These are phyloP conservation scores for Oncopodura yosiiana DNA, from an alignment of 1,140 invertebrate genomes.

Conservation along the genomic window DNA sequence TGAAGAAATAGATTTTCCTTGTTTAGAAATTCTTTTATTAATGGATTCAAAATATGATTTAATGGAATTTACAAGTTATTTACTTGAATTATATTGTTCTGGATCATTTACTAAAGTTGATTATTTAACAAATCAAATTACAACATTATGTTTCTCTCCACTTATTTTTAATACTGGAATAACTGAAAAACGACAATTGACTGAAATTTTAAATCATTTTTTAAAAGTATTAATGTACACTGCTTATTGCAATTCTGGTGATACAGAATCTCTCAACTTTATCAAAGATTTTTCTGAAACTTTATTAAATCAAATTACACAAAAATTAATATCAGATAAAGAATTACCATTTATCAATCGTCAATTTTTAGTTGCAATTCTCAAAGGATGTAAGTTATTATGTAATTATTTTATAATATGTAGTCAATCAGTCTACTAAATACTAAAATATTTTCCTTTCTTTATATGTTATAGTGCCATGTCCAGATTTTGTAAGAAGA, in stretches of 20 bases:
- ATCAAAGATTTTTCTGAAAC: slow-evolving; percentile 1
- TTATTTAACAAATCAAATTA: slow-evolving; percentile 11
- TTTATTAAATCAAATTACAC: not conserved
- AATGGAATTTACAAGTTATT: slow-evolving; percentile 14
- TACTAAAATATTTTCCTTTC: too few species aligned
- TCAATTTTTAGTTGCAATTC: not conserved
- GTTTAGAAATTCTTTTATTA: slow-evolving; percentile 27
- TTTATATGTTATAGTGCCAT: too few species aligned
- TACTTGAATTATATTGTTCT: slow-evolving; percentile 6
- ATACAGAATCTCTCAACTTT: not conserved
- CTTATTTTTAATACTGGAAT: not conserved
- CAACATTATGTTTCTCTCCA: slow-evolving; percentile 21
- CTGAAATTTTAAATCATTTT: slow-evolving; percentile 19
- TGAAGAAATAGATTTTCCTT: slow-evolving; percentile 28
- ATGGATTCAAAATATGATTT: slow-evolving; percentile 20
- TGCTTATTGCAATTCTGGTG: slow-evolving; percentile 12
- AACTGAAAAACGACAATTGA: not conserved
- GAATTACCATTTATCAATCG: not conserved
- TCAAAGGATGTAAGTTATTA: slow-evolving; percentile 7
- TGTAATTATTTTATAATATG: too few species aligned
- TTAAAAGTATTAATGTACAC: slow-evolving; percentile 6
- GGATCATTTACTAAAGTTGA: not conserved
- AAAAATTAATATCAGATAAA: not conserved
- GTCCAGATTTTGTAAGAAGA: too few species aligned
- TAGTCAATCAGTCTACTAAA: too few species aligned